Evolutionary conservation across 2,797 vertebrate species (phyloP), one percentile per base, ranked within the genome.

Genomic region (Fistularia commersonii): DNA sequence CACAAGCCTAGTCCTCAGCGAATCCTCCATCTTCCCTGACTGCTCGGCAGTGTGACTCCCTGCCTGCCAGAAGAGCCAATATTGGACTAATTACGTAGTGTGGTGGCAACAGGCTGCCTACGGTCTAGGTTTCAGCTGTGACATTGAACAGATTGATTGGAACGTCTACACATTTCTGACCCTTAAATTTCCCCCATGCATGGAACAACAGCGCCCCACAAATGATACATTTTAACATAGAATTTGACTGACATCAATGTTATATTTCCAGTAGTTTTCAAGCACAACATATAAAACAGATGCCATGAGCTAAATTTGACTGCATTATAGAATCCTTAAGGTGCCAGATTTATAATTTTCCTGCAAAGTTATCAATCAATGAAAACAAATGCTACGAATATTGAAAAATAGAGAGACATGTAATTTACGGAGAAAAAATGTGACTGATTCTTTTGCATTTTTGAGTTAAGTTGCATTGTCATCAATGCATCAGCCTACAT

Each of bases 21-120:
- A 75, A 78, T 48, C 69, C 69, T 82, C 69, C 74, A 74, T 85
- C 83, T 83, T 81, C 56, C 48, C 51, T 48, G 68, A 74, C 69
- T 56, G 70, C 54, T 36, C 57, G 64, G 50, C 68, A 61, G 77
- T 78, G 69, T 79, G 72, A 72, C 57, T 61, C 45, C 41, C 43
- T 69, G 52, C 37, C 50, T 45, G 57, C 53, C 63, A 34, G 44
- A 41, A 41, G 41, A 64, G 54, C 65, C 46, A 61, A 52, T 58
- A 70, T 61, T 39, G 63, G 47, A 63, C 69, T 74, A 76, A 76
- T 79, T 79, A 76, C 36, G 41, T 44, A 35, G 11, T 7, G 47
- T 57, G 41, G 44, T 31, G 10, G 36, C 48, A 38, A 38, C 13
- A 42, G 50, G 12, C 39, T 50, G 39, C 47, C 37, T 35, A 12